Conservation (phyloP, 2,113 vertebrate genomes). For the Hemichromis elongatus region DNA sequence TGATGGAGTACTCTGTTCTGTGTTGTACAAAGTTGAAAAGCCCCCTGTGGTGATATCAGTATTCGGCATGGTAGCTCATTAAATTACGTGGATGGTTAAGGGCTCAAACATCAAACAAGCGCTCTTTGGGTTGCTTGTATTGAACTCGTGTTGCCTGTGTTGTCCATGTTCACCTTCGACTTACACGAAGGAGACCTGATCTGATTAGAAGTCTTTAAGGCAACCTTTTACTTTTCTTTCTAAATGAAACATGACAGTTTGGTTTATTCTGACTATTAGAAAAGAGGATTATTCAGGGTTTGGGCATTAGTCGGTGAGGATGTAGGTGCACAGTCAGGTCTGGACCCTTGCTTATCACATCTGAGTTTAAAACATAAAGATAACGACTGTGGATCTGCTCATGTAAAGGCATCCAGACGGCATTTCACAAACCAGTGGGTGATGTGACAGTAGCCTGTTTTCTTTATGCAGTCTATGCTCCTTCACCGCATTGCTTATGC, state of each 20-base stretch:
- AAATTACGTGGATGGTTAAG: slow-evolving; percentile 38
- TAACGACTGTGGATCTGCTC: not conserved
- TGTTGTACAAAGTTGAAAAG: slow-evolving; percentile 43
- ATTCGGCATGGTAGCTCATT: slow-evolving; percentile 49
- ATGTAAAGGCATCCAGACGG: not conserved
- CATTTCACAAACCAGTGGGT: not conserved
- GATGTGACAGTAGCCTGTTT: not conserved
- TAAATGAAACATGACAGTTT: not conserved
- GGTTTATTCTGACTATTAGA: not conserved
- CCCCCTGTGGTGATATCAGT: slow-evolving; percentile 29
- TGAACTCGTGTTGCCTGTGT: not conserved
- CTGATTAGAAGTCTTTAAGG: not conserved
- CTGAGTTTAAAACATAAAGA: not conserved
- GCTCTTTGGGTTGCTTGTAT: not conserved
- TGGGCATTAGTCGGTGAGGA: not conserved
- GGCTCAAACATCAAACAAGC: slow-evolving; percentile 45
- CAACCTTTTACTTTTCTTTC: not conserved
- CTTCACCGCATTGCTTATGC: not conserved
- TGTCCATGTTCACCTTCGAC: not conserved
- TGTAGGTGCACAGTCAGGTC: not conserved
- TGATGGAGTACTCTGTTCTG: slow-evolving; percentile 12
- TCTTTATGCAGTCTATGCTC: not conserved
- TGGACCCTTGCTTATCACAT: not conserved
- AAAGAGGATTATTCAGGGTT: not conserved
- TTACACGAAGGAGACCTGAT: not conserved